Conservation (phyloP, 2,888 invertebrate species). For the Holacanthella duospinosa region DNA sequence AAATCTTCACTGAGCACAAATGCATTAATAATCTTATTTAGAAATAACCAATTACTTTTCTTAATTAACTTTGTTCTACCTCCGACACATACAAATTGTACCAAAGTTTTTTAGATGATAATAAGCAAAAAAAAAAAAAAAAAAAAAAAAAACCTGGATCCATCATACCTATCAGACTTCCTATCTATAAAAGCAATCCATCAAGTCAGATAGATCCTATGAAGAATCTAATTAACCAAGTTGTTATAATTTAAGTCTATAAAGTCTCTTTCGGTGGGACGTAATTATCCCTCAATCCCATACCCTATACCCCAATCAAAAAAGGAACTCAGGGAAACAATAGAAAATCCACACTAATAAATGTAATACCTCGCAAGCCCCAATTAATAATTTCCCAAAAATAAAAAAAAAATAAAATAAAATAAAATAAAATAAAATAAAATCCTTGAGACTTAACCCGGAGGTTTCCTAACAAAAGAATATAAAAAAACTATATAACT, state of each 20-base stretch:
- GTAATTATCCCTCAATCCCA: background rate
- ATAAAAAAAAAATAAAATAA: background rate
- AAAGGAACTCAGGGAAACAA: background rate
- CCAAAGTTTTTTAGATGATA: background rate
- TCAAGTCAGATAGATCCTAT: background rate
- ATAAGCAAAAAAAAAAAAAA: conserved; percentile 4
- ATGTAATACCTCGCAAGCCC: background rate
- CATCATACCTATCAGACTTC: background rate
- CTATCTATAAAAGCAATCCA: conserved; percentile 6
- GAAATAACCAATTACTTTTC: conserved; percentile 1
- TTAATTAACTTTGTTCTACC: background rate
- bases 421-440: no score
- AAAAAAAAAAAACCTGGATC: no score
- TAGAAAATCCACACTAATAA: background rate
- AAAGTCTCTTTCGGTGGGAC: background rate
- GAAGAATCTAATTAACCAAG: conserved; percentile 1
- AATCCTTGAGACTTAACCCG: no score
- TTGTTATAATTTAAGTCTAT: conserved; percentile 6
- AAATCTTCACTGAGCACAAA: background rate
- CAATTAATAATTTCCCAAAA: background rate
- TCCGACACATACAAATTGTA: conserved; percentile 1
- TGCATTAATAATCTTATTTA: background rate
- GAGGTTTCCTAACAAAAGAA: no score
- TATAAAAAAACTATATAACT: no score
- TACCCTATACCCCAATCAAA: background rate